Evolutionary conservation across 2,888 invertebrate genomes (phyloP), one percentile per base, ranked within the genome.

Genomic region (Leptopilina myrica): DNA sequence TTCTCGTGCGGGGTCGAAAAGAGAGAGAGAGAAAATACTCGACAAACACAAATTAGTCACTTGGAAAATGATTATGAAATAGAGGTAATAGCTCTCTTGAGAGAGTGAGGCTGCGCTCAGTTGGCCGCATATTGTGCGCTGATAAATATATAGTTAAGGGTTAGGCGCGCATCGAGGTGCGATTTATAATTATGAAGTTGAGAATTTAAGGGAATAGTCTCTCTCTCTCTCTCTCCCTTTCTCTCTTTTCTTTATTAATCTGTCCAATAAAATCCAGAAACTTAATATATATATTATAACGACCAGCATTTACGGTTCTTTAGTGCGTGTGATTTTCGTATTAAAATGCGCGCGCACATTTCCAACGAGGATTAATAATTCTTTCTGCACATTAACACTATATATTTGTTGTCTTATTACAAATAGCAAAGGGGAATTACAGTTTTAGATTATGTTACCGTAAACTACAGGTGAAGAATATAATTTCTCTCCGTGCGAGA

Each of bases 21-120:
- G 11, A 26, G 33, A 33, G 56, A 8, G 9, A 73, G 12, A 56
- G n/a, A 73, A 3, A n/a, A 73, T 73, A 56, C 26, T 69, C 69
- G 7, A 26, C n/a, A 26, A 73, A 33, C 73, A 26, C 26, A 53
- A 7, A 12, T 53, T 69, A 33, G n/a, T 56, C 56, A 56, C 53
- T n/a, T 56, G 73, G 12, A 53, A 12, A 73, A 56, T 73, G 73
- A 73, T 53, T 56, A 49, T 73, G n/a, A 73, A 73, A 53, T 73
- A 73, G 33, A 33, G 56, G 56, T 56, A 56, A 53, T 73, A 73
- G 73, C 53, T 49, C 40, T 73, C 2, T 20, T 12, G 53, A 69
- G 53, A 69, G 5, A 33, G 53, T 69, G 53, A 8, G 20, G 20
- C 20, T 20, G 20, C 20, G 20, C 1, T 20, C 20, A 20, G 20